A percentile compares a stretch with the other conserved stretches of the same genome.
phyloP scores from a whole-genome alignment of 2,888 invertebrate genomes.

The Luffia ferchaultella region DNA sequence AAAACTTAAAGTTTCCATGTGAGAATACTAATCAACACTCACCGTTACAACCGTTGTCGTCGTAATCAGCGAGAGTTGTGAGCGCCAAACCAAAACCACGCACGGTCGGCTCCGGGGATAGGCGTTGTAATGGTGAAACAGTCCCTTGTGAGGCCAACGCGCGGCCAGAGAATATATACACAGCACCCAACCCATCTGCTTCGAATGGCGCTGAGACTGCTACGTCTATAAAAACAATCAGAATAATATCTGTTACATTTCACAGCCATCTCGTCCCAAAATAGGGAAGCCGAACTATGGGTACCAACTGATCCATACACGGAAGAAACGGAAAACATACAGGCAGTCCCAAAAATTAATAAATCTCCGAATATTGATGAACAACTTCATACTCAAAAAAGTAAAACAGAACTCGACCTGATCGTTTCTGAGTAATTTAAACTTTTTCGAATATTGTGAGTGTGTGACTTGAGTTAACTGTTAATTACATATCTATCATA shows the following conservation, averaged over 20 bases:
- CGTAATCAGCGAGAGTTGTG: constrained; percentile 21
- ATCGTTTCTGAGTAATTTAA: too few species aligned
- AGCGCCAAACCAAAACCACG: constrained; percentile 30
- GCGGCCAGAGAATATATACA: constrained; percentile 36
- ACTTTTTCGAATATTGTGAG: too few species aligned
- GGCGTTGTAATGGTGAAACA: constrained; percentile 22
- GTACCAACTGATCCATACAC: not conserved
- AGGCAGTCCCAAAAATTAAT: too few species aligned
- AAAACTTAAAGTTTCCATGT: too few species aligned
- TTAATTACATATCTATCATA: too few species aligned
- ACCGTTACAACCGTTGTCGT: constrained; percentile 37
- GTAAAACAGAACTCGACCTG: too few species aligned
- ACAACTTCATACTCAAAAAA: not conserved
- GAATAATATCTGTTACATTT: not conserved
- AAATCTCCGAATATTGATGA: not conserved
- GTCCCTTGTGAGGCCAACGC: constrained; percentile 17
- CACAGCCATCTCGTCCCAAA: too few species aligned
- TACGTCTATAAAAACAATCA: constrained; percentile 25
- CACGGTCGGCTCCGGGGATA: constrained; percentile 10
- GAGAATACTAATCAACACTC: too few species aligned
- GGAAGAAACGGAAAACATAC: not conserved
- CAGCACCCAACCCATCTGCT: constrained; percentile 26
- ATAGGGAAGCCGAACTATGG: not conserved
- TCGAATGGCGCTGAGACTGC: constrained; percentile 41
- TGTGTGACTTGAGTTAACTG: too few species aligned